Conservation (phyloP, 2,113 vertebrate species). For the Neopipo cinnamomea region DNA sequence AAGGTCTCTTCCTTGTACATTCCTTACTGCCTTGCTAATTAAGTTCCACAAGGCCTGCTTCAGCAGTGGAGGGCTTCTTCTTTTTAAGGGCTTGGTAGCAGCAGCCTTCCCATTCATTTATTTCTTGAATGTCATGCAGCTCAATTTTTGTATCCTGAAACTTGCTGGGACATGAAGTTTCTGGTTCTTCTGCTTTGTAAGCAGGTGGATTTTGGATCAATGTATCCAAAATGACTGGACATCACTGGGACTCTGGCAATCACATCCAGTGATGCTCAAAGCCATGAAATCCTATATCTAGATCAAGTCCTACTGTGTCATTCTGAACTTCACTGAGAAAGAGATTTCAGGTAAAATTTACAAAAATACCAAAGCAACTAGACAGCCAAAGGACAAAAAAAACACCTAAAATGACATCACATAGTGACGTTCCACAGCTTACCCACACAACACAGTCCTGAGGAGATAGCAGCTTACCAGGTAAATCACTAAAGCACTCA, state of each 20-base stretch:
- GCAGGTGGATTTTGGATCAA: not conserved
- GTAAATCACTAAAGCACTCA: not conserved
- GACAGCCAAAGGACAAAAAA: not conserved
- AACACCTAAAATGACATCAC: not conserved
- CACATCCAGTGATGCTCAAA: not conserved
- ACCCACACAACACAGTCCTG: not conserved
- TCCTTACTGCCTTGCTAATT: not conserved
- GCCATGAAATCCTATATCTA: not conserved
- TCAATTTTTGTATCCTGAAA: not conserved
- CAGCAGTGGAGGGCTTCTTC: not conserved
- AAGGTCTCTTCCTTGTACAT: not conserved
- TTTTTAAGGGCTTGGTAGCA: not conserved
- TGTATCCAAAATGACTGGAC: not conserved
- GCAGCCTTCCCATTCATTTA: not conserved
- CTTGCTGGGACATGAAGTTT: not conserved
- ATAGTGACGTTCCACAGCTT: fast-evolving
- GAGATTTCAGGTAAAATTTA: not conserved
- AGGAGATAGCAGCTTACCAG: not conserved
- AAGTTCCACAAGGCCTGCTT: not conserved
- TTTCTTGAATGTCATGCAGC: not conserved
- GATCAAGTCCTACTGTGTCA: not conserved
- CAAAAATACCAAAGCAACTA: not conserved
- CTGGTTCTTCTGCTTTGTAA: not conserved
- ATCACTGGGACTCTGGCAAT: not conserved
- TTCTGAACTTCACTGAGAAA: not conserved